Evolutionary conservation across 2,888 invertebrate genomes (phyloP).

Genomic region (Hyppa rectilinea): DNA sequence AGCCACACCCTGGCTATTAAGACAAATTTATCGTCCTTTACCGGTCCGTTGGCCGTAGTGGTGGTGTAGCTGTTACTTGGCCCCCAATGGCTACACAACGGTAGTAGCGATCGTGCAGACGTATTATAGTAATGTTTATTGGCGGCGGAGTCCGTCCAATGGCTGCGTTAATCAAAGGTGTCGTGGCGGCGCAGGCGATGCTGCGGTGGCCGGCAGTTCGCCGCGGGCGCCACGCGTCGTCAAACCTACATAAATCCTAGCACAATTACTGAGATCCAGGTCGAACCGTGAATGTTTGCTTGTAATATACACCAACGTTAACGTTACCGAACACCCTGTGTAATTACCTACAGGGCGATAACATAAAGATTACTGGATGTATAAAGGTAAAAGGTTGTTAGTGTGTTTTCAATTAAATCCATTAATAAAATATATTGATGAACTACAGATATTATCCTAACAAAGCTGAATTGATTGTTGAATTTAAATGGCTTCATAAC

Average conservation of each 20-base stretch:
- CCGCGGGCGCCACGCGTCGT: constrained; percentile 59
- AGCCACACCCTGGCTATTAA: constrained; percentile 63
- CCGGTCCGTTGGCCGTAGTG: constrained; percentile 57
- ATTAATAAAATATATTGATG: constrained; percentile 7
- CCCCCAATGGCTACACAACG: constrained; percentile 63
- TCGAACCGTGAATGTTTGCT: constrained; percentile 41
- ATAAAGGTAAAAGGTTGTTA: neutral
- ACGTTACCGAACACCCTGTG: constrained; percentile 18
- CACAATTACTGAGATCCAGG: constrained; percentile 53
- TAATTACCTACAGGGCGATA: constrained; percentile 12
- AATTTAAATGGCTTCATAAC: constrained; percentile 37
- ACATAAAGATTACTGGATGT: constrained; percentile 13
- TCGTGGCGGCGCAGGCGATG: constrained; percentile 52
- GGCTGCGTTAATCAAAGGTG: constrained; percentile 71
- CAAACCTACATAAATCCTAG: constrained; percentile 66
- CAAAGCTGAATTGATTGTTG: constrained; percentile 21
- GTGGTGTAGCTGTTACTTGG: constrained; percentile 57
- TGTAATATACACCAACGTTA: constrained; percentile 34
- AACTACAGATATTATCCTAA: constrained; percentile 4
- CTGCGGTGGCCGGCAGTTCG: constrained; percentile 36
- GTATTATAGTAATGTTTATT: constrained; percentile 68
- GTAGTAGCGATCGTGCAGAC: constrained; percentile 47
- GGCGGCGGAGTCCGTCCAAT: constrained; percentile 65
- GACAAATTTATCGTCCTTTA: constrained; percentile 62
- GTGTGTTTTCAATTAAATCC: neutral